Base-by-base conservation (phyloP, 2,888 invertebrate genomes). In the Acrobasis suavella region DNA sequence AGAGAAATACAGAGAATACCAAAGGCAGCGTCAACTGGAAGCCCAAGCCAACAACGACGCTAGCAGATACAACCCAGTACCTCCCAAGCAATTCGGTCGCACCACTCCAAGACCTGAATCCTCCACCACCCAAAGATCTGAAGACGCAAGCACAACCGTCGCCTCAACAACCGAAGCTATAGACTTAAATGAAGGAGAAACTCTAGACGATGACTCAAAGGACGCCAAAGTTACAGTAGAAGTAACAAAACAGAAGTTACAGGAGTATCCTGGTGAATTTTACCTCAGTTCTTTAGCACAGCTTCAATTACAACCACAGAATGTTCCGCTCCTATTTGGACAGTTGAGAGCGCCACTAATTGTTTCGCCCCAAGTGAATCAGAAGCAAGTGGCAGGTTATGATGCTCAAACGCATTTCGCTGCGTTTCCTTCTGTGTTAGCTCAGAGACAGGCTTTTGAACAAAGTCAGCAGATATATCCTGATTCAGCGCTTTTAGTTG, bases 231-330 rank as follows among this genome's bases (percentile, higher is more conserved):
- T 83, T 1, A 77, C 87, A 1, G 86, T 91, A 14, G 91, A 92
- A 82, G 82, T 91, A 0, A 73, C 89, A 0, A 89, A 82, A 58
- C 89, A 91, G 67, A 89, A 87, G 6, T 68, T 91, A 1, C 87
- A 90, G 66, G 89, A 91, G 67, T 90, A 83, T 38, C 89, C 91
- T 15, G 83, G 89, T 17, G 90, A 91, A 67, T 64, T 91, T 14
- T 90, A 86, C 69, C 72, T 92, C 1, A 84, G 78, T 62, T 85
- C 91, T 0, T 65, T 92, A 14, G 81, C 88, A 14, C 91, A 91
- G 61, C 70, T 90, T 9, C 86, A 86, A 52, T 61, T 87, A 5
- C 87, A 88, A 38, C 86, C 87, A 0, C 86, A 88, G 54, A 84
- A 85, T 62, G 69, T 81, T 0, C 81, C 85, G 0, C 81, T 83